Percentiles rank a stretch among this genome's conserved stretches.
These are phyloP conservation scores for Omphaloscelis lunosa DNA, from an alignment of 2,888 invertebrate genomes.

Conservation along the genomic window DNA sequence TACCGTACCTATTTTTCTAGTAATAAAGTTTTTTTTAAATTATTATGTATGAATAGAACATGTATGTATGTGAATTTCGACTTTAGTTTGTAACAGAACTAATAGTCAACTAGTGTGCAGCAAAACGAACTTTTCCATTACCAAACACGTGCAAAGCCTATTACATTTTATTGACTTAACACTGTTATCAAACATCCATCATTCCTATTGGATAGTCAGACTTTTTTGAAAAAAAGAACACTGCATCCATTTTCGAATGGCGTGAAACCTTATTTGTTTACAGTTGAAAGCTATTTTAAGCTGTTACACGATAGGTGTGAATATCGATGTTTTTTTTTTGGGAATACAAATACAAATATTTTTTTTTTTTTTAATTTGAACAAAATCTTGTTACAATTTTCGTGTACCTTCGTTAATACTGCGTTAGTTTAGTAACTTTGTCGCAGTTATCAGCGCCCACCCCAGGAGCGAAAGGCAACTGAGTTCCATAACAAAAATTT, in stretches of 20 bases:
- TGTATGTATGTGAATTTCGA: too few relatives aligned
- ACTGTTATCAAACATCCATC: constrained; percentile 3
- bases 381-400: too few relatives aligned
- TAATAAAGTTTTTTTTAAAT: too few relatives aligned
- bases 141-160: not conserved
- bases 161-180: not conserved
- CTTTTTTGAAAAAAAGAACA: not conserved
- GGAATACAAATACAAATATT: too few relatives aligned
- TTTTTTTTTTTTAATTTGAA: too few relatives aligned
- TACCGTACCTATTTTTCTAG: too few relatives aligned
- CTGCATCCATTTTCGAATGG: not conserved
- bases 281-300: not conserved
- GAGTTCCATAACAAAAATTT: too few relatives aligned
- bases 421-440: too few relatives aligned
- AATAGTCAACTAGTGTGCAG: not conserved
- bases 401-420: too few relatives aligned
- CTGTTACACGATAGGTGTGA: not conserved
- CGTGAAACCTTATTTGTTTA: not conserved
- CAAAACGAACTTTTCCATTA: not conserved
- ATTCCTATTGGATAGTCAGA: not conserved
- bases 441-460: too few relatives aligned
- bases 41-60: too few relatives aligned
- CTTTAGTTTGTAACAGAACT: not conserved
- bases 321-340: not conserved
- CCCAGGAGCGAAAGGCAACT: too few relatives aligned